Conservation (phyloP, 2,888 invertebrate species). For the Abrostola tripartita region DNA sequence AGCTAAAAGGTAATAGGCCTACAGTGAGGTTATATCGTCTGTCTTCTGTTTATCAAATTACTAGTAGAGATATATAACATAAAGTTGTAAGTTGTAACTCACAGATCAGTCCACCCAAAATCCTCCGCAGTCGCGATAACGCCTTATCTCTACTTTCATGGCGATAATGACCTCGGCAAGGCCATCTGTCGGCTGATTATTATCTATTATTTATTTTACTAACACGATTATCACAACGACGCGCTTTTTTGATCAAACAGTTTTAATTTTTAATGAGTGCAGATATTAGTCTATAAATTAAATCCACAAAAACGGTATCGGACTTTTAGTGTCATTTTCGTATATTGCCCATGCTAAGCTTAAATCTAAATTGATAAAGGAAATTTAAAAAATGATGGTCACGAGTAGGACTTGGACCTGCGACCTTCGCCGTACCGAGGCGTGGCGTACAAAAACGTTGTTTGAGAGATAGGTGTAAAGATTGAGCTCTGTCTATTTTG, state of each 20-base stretch:
- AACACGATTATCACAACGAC: slow-evolving; percentile 39
- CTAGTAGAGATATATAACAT: neutral
- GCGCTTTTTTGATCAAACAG: slow-evolving; percentile 21
- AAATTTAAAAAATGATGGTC: too few species aligned
- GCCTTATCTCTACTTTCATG: slow-evolving; percentile 46
- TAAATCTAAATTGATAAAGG: too few species aligned
- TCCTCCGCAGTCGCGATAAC: slow-evolving; percentile 35
- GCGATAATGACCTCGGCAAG: slow-evolving; percentile 62
- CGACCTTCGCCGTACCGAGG: too few species aligned
- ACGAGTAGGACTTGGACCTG: too few species aligned
- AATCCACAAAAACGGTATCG: slow-evolving; percentile 7
- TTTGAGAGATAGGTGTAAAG: slow-evolving; percentile 6
- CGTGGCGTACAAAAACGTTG: too few species aligned
- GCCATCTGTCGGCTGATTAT: slow-evolving; percentile 53
- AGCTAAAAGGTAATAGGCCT: too few species aligned
- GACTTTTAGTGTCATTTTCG: too few species aligned
- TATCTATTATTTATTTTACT: slow-evolving; percentile 55
- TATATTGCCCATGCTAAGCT: too few species aligned
- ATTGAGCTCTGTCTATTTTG: neutral
- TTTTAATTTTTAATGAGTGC: slow-evolving; percentile 36
- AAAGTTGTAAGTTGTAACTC: slow-evolving; percentile 2
- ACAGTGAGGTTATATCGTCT: neutral
- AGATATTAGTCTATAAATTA: slow-evolving; percentile 20
- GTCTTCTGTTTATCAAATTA: neutral
- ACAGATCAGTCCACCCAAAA: slow-evolving; percentile 34